Percentiles rank a stretch among this genome's conserved stretches.
These are phyloP conservation scores for Odontothrips loti DNA, from an alignment of 2,888 invertebrate species.

Conservation along the genomic window DNA sequence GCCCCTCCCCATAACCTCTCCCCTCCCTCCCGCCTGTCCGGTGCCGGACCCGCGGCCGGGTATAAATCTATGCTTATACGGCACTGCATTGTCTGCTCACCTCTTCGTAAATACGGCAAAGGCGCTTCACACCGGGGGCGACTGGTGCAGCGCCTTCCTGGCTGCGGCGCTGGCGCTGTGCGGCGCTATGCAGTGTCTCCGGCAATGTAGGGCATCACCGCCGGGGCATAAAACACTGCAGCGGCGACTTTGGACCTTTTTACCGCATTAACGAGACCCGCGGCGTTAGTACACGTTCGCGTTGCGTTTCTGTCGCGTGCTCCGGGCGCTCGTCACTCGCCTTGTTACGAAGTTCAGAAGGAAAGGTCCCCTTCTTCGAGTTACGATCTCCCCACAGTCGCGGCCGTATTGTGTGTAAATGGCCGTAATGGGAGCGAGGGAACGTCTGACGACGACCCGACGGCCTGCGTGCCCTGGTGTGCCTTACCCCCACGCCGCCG, in stretches of 20 bases:
- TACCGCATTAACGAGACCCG: too few species aligned
- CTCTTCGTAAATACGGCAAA: constrained; percentile 2
- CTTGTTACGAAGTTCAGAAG: not conserved
- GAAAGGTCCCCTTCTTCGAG: not conserved
- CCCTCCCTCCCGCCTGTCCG: not conserved
- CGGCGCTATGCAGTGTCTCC: not conserved
- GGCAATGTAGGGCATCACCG: too few species aligned
- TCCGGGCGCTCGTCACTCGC: not conserved
- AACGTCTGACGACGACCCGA: not conserved
- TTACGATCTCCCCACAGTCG: not conserved
- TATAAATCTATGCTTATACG: not conserved
- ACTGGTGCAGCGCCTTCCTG: not conserved
- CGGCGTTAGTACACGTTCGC: not conserved
- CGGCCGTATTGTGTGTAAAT: constrained; percentile 14
- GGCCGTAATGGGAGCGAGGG: constrained; percentile 23
- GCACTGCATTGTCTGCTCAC: not conserved
- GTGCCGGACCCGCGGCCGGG: not conserved
- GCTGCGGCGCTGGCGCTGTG: not conserved
- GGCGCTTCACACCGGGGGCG: not conserved
- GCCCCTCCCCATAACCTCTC: not conserved
- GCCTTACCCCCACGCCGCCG: too few species aligned
- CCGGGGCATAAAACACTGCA: too few species aligned
- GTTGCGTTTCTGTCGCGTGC: not conserved
- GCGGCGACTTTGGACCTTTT: not conserved
- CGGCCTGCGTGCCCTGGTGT: not conserved